These are phyloP conservation scores for Chesias legatella DNA, from an alignment of 2,888 invertebrate genomes.

Conservation along the genomic window DNA sequence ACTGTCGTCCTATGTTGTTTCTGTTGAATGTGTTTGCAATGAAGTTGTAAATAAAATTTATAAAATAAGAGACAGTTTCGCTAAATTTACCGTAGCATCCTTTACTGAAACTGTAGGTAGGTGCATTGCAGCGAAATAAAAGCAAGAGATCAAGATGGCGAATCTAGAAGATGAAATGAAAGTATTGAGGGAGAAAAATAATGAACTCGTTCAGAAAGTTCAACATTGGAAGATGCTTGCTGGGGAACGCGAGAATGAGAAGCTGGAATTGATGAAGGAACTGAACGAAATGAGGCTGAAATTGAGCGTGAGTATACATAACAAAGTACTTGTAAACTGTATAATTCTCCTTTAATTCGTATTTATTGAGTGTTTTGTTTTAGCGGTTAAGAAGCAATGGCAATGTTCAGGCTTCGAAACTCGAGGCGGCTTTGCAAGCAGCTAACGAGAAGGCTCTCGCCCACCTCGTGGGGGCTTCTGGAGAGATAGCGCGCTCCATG, in stretches of 20 bases:
- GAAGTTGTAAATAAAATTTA: too few species aligned
- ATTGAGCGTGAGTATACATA: conserved; percentile 54
- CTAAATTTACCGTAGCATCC: too few species aligned
- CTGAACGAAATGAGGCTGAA: conserved; percentile 63
- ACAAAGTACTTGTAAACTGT: too few species aligned
- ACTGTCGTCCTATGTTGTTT: too few species aligned
- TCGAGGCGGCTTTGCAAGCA: conserved; percentile 55
- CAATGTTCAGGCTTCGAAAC: conserved; percentile 42
- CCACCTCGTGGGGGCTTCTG: conserved; percentile 60
- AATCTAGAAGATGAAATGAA: conserved; percentile 56
- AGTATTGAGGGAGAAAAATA: conserved; percentile 60
- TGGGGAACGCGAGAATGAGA: conserved; percentile 61
- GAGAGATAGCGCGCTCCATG: conserved; percentile 51
- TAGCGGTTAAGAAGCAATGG: conserved; percentile 61
- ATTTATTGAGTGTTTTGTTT: conserved; percentile 6
- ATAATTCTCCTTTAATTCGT: too few species aligned
- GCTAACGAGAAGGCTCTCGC: conserved; percentile 55
- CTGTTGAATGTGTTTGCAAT: too few species aligned
- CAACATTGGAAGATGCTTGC: conserved; percentile 68
- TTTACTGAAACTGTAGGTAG: too few species aligned
- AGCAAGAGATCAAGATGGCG: conserved; percentile 22
- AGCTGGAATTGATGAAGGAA: conserved; percentile 64
- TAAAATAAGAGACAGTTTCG: too few species aligned
- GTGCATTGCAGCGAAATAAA: background rate
- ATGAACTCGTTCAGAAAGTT: conserved; percentile 60